phyloP scores from a whole-genome alignment of 2,888 invertebrate genomes.

The Dorcus parallelipipedus region DNA sequence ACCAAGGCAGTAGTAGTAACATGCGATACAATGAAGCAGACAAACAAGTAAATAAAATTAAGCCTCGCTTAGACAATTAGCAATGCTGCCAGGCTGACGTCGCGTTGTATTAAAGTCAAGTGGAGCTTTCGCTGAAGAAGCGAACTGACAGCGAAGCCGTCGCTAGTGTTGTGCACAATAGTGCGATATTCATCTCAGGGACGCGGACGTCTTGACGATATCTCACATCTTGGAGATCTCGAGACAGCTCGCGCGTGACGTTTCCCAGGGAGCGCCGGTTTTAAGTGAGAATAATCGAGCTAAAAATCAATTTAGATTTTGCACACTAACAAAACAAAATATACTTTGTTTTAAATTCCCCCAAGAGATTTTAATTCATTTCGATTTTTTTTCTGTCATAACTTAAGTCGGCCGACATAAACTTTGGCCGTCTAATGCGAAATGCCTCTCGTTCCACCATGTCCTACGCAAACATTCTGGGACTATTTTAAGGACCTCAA shows the following conservation, averaged over 20 bases:
- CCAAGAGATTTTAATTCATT: no score
- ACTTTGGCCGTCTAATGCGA: conserved; percentile 2
- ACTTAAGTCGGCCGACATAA: background rate
- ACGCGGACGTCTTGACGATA: background rate
- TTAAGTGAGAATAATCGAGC: background rate
- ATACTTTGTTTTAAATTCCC: no score
- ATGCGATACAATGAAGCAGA: background rate
- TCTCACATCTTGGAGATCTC: background rate
- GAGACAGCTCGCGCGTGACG: background rate
- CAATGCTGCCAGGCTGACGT: background rate
- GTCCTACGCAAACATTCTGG: conserved; percentile 25
- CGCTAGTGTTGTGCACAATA: conserved; percentile 1
- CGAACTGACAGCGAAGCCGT: background rate
- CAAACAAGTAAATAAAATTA: conserved; percentile 1
- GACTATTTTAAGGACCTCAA: conserved; percentile 8
- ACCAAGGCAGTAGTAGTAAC: background rate
- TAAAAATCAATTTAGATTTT: no score
- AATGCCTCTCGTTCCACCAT: conserved; percentile 24
- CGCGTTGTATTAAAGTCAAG: conserved; percentile 1
- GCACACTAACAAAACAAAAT: no score
- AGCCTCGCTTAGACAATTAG: conserved; percentile 2
- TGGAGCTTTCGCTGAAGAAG: background rate
- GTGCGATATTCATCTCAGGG: conserved; percentile 1
- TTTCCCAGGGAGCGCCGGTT: background rate
- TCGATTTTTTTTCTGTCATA: no score